Evolutionary conservation across 2,888 invertebrate species (phyloP).

Genomic region (Panzeria rudis): DNA sequence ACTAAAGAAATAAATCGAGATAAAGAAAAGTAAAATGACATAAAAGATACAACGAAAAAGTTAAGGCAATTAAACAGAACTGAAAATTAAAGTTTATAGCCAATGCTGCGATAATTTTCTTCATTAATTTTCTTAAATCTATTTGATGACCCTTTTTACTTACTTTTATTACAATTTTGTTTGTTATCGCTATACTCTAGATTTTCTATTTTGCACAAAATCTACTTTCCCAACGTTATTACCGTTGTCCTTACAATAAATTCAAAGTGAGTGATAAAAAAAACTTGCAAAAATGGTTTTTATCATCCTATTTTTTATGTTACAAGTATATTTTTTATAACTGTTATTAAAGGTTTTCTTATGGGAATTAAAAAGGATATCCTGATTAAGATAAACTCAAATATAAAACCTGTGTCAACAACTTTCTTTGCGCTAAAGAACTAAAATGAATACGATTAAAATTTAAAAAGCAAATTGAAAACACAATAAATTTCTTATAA

Average conservation of each 20-base stretch:
- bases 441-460: not conserved
- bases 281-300: no score
- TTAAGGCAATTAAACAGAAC: not conserved
- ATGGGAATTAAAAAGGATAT: slow-evolving; percentile 62
- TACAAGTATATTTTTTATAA: not conserved
- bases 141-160: not conserved
- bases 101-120: no score
- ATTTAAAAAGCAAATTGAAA: not conserved
- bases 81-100: no score
- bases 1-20: no score
- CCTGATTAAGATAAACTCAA: slow-evolving; percentile 63
- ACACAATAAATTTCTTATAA: not conserved
- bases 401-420: slow-evolving; percentile 65
- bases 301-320: no score
- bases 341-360: slow-evolving; percentile 35
- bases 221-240: no score
- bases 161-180: not conserved
- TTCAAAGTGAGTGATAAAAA: not conserved
- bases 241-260: not conserved
- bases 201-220: not conserved
- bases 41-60: not conserved
- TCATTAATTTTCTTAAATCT: no score
- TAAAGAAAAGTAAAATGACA: not conserved
- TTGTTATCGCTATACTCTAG: not conserved
- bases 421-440: slow-evolving; percentile 15